Percentiles rank a stretch among this genome's conserved stretches.
Evolutionary conservation across 2,797 vertebrate genomes (phyloP).

Genomic region (Gambelia wislizenii): DNA sequence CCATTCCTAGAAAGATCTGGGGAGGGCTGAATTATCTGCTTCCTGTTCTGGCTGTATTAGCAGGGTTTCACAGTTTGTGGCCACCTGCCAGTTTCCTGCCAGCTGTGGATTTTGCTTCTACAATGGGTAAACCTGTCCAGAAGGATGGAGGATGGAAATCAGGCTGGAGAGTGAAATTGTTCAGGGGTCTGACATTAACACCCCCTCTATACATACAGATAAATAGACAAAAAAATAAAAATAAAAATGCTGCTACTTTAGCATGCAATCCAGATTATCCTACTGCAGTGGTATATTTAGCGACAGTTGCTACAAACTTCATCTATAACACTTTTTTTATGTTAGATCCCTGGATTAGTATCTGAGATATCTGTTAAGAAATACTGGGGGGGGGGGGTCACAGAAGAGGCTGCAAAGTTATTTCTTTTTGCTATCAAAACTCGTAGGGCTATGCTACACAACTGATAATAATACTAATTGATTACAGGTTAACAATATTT

Average conservation of each 20-base stretch:
- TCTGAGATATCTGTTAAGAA: no score
- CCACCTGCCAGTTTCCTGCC: conserved; percentile 7
- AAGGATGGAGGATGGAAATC: not conserved
- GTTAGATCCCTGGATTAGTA: no score
- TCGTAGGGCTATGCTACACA: no score
- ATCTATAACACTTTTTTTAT: no score
- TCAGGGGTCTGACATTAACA: not conserved
- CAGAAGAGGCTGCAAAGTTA: no score
- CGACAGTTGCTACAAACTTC: not conserved
- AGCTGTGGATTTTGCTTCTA: not conserved
- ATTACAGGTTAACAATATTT: no score
- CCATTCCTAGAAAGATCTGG: not conserved
- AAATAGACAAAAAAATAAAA: no score
- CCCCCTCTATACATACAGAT: no score
- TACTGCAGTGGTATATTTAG: not conserved
- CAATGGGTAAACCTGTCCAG: not conserved
- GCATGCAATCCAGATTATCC: not conserved
- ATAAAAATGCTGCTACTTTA: not conserved
- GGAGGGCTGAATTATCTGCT: not conserved
- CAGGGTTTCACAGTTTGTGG: not conserved
- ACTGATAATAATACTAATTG: no score
- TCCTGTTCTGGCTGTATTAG: not conserved
- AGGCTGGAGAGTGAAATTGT: not conserved
- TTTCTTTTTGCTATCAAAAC: no score
- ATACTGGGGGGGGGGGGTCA: no score